Evolutionary conservation across 2,797 vertebrate genomes (phyloP).

Genomic region (Masticophis lateralis): DNA sequence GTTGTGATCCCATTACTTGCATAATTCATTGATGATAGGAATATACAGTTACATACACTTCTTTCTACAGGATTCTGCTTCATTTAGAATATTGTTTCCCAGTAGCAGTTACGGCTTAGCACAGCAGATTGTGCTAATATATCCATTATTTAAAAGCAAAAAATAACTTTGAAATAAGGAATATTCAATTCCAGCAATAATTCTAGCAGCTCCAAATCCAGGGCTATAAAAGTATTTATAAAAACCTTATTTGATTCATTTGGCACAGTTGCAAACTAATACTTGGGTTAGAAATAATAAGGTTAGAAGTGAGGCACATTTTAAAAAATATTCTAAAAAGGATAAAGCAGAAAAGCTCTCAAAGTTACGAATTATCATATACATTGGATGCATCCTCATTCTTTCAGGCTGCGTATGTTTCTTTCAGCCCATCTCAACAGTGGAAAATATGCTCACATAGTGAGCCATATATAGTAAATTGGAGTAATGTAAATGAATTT

Average conservation of each 20-base stretch:
- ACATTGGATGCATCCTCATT: slow-evolving; percentile 2
- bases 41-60: background rate
- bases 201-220: background rate
- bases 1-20: background rate
- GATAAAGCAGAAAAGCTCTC: background rate
- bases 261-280: background rate
- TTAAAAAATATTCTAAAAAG: background rate
- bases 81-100: background rate
- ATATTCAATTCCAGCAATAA: background rate
- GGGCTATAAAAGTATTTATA: background rate
- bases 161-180: background rate
- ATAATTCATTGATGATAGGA: background rate
- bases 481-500: background rate
- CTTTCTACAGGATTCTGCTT: background rate
- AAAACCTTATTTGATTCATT: background rate
- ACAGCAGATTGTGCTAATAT: background rate
- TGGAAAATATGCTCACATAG: background rate
- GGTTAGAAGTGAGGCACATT: background rate
- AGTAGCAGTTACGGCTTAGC: background rate
- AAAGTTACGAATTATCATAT: background rate
- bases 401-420: background rate
- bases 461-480: background rate
- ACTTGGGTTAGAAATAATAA: background rate
- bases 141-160: background rate
- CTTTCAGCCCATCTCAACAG: background rate